Evolutionary conservation across 2,888 invertebrate genomes (phyloP), one percentile per base, ranked within the genome.

Genomic region (Heliconius ismenius): DNA sequence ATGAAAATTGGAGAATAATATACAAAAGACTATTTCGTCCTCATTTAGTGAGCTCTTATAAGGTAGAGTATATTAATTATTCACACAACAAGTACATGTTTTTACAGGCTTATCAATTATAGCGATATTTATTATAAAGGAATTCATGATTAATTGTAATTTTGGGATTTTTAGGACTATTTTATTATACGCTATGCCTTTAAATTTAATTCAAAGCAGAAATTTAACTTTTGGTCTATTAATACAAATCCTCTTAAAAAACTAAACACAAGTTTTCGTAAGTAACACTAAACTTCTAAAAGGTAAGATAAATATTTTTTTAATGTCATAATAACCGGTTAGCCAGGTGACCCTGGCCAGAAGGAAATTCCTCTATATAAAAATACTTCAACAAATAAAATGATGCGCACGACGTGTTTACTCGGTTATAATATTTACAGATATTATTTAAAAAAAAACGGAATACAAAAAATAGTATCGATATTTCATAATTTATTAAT

Each of bases 321-420:
- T 70, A 58, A 58, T 32, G 24, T 70, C 32, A 24, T n/a, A 26
- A 39, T 62, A 73, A 73, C 73, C 73, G 60, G 62, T 73, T 73
- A 6, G 73, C 36, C 21, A 24, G 24, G 60, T 73, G 73, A 60
- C 62, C 62, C 36, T 73, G 73, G 43, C 39, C 62, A 73, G 62
- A 10, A 39, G 62, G 73, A 62, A 73, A 73, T 73, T 26, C 39
- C 39, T 62, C 15, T 36, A n/a, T 58, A 58, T 58, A 58, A 58
- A 54, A 58, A 58, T 58, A n/a, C 9, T 7, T 58, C 32, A 58
- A 70, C 32, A 4, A 32, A 69, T 54, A 69, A 69, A 69, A 32
- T 70, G 32, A 43, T 69, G 54, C 43, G 32, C 7, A 69, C 54
- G 32, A 54, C 21, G 11, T 54, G n/a, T 49, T 28, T 32, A 11